These are phyloP conservation scores for Bryconaethiops microstoma DNA, from an alignment of 2,797 vertebrate genomes.

Conservation along the genomic window DNA sequence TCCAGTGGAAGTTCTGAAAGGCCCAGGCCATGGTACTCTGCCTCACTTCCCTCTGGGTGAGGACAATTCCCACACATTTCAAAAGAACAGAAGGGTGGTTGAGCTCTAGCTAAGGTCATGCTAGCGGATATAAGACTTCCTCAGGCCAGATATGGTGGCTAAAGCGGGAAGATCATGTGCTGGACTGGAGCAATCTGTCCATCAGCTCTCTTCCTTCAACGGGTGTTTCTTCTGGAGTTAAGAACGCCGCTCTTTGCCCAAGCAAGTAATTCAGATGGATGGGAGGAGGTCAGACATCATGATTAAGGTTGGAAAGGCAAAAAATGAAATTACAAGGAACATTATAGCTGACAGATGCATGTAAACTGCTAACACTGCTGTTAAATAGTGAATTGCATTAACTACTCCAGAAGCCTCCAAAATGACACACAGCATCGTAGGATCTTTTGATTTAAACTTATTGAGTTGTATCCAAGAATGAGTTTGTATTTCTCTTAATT, in stretches of 20 bases:
- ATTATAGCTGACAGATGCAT: neutral
- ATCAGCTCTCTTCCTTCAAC: conserved; percentile 29
- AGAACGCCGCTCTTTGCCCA: conserved; percentile 23
- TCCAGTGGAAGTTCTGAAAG: conserved; percentile 47
- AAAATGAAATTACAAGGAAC: neutral
- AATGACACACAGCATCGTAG: too few relatives aligned
- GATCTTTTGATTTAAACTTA: too few relatives aligned
- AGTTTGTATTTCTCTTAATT: too few relatives aligned
- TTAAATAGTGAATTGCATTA: too few relatives aligned
- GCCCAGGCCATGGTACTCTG: conserved; percentile 36
- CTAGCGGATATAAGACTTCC: neutral
- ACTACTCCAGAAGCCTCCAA: too few relatives aligned
- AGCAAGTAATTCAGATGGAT: conserved; percentile 35
- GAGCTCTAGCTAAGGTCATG: conserved; percentile 44
- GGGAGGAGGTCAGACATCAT: conserved; percentile 32
- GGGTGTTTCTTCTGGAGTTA: conserved; percentile 33
- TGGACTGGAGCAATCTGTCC: conserved; percentile 44
- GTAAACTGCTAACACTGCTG: too few relatives aligned
- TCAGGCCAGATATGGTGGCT: conserved; percentile 24
- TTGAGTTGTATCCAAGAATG: too few relatives aligned
- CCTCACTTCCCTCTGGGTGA: conserved; percentile 57
- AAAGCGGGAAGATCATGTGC: conserved; percentile 31
- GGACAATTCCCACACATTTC: conserved; percentile 62
- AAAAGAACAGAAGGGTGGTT: conserved; percentile 56
- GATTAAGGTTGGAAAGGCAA: conserved; percentile 26